Evolutionary conservation across 2,797 vertebrate genomes (phyloP).

Genomic region (Phrynocephalus forsythii): DNA sequence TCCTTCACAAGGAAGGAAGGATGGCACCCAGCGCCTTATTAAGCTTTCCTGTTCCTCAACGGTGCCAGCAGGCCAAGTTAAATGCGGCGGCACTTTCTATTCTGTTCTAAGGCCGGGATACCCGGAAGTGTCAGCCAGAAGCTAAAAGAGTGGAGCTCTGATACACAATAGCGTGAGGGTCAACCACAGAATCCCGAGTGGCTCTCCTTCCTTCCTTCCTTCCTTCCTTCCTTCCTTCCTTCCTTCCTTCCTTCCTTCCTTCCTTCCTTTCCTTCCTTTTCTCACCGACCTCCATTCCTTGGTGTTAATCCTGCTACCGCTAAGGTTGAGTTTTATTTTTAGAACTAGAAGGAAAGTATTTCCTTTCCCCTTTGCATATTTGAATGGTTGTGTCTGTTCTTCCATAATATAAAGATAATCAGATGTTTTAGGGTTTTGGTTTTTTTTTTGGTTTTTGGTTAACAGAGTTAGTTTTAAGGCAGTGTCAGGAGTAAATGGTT

Average conservation of each 20-base stretch:
- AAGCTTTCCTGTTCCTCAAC: neutral
- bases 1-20: neutral
- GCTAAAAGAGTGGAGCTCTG: neutral
- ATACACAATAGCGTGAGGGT: neutral
- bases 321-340: neutral
- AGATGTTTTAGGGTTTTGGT: too few species aligned
- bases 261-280: neutral
- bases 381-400: neutral
- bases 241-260: neutral
- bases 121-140: neutral
- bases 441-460: too few species aligned
- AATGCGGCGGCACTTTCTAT: neutral
- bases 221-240: neutral
- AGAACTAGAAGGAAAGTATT: neutral
- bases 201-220: neutral
- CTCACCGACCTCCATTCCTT: too few species aligned
- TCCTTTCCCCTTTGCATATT: neutral
- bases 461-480: too few species aligned
- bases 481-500: too few species aligned
- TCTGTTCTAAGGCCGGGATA: neutral
- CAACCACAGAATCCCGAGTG: neutral
- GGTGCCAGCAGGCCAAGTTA: neutral
- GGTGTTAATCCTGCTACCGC: neutral
- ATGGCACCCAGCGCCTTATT: neutral
- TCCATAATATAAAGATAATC: neutral